These are phyloP conservation scores for Pandemis cinnamomeana DNA, from an alignment of 2,888 invertebrate genomes.

Conservation along the genomic window DNA sequence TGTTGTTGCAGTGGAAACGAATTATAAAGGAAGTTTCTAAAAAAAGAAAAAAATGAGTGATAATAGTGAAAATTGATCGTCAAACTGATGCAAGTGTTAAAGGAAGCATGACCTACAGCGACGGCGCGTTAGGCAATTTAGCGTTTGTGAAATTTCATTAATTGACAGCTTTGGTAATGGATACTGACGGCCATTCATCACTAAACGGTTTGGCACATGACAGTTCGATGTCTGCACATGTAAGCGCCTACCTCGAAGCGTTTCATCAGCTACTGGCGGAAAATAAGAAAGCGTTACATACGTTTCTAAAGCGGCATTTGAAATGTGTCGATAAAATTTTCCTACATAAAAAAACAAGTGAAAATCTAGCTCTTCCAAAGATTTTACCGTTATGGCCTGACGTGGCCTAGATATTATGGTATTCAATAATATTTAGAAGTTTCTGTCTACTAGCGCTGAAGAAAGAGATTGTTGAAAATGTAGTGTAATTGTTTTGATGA, in stretches of 20 bases:
- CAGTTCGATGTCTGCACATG: slow-evolving; percentile 45
- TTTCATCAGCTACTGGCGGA: slow-evolving; percentile 29
- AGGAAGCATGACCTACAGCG: slow-evolving; percentile 35
- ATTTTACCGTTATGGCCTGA: not conserved
- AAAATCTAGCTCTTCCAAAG: too few relatives aligned
- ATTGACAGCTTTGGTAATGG: slow-evolving; percentile 57
- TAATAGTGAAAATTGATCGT: not conserved
- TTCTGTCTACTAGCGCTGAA: not conserved
- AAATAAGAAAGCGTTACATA: not conserved
- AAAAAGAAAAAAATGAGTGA: not conserved
- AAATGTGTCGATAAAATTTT: not conserved
- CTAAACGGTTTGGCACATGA: slow-evolving; percentile 58
- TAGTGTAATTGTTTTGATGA: not conserved
- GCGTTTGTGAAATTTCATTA: slow-evolving; percentile 62
- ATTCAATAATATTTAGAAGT: not conserved
- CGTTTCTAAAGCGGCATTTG: not conserved
- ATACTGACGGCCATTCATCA: slow-evolving; percentile 60
- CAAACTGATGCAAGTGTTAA: slow-evolving; percentile 13
- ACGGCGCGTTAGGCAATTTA: slow-evolving; percentile 57
- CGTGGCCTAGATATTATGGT: not conserved
- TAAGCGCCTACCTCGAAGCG: not conserved
- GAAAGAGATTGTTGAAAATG: not conserved
- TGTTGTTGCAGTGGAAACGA: too few relatives aligned
- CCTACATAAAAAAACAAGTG: not conserved
- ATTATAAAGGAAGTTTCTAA: not conserved